Conservation (phyloP, 1,140 invertebrate genomes). For the Drosophila persimilis region DNA sequence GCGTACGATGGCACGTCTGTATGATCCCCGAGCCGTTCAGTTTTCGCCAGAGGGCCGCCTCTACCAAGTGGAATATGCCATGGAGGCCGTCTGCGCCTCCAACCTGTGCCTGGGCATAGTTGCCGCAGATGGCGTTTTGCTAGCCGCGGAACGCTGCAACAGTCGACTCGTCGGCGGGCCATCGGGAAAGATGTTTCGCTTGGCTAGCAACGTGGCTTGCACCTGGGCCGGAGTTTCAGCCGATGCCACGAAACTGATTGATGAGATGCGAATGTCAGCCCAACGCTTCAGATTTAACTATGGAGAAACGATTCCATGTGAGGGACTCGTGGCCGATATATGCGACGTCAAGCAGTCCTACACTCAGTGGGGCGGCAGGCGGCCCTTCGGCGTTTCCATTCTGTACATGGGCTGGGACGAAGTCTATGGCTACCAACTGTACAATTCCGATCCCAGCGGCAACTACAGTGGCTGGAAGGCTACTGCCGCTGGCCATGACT, state of each 20-base stretch:
- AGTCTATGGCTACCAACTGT: constrained; percentile 99
- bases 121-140: constrained; percentile 96
- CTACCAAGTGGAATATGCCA: constrained; percentile 99
- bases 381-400: constrained; percentile 99
- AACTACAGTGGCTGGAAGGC: constrained; percentile 99
- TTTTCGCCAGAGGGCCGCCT: constrained; percentile 99
- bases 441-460: constrained; percentile 99
- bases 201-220: constrained; percentile 97
- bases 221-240: constrained; percentile 98
- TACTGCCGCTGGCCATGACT: constrained; percentile 99
- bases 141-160: constrained; percentile 98
- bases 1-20: constrained; percentile 91
- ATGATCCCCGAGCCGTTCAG: constrained; percentile 99
- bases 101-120: constrained; percentile 98
- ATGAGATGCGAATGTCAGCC: constrained; percentile 96
- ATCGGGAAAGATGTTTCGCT: constrained; percentile 99
- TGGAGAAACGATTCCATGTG: constrained; percentile 98
- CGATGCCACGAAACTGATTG: constrained; percentile 99
- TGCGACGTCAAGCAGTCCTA: constrained; percentile 99
- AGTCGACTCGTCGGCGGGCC: constrained; percentile 97
- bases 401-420: constrained; percentile 99
- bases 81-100: constrained; percentile 99
- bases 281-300: constrained; percentile 97
- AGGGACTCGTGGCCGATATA: constrained; percentile 97
- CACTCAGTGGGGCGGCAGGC: constrained; percentile 98